phyloP scores from a whole-genome alignment of 2,797 vertebrate genomes.

The Nannoperca australis region DNA sequence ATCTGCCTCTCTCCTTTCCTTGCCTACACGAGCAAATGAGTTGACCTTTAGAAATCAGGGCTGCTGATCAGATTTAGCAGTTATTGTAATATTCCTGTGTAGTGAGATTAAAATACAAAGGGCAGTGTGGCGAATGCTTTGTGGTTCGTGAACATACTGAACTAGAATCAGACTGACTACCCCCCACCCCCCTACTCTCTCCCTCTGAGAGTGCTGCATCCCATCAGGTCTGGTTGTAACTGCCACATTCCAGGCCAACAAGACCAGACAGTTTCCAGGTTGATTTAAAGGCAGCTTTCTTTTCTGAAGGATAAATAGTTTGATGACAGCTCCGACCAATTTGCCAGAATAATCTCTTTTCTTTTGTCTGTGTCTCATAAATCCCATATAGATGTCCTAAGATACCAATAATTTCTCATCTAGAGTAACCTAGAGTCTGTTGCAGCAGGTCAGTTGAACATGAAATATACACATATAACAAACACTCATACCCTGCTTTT shows the following conservation, averaged over 20 bases:
- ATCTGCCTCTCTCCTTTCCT: conserved; percentile 63
- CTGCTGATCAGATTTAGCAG: conserved; percentile 87
- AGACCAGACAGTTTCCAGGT: conserved; percentile 75
- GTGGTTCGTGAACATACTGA: conserved; percentile 76
- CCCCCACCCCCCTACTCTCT: neutral
- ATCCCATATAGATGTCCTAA: conserved; percentile 3
- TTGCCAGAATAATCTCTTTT: conserved; percentile 51
- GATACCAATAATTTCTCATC: neutral
- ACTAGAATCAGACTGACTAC: conserved; percentile 60
- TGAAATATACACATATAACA: too few relatives aligned
- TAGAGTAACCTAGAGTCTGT: too few relatives aligned
- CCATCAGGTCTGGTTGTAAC: conserved; percentile 66
- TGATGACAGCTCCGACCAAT: conserved; percentile 61
- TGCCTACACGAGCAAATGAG: conserved; percentile 81
- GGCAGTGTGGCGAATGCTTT: conserved; percentile 67
- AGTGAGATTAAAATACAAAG: conserved; percentile 85
- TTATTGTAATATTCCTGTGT: conserved; percentile 89
- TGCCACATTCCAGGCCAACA: conserved; percentile 76
- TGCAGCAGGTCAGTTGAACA: too few relatives aligned
- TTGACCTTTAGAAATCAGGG: conserved; percentile 92
- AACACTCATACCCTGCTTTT: too few relatives aligned
- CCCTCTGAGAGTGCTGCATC: conserved; percentile 35
- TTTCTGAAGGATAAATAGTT: conserved; percentile 67
- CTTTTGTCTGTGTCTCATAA: conserved; percentile 14
- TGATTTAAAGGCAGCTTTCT: conserved; percentile 70